Evolutionary conservation across 1,140 invertebrate genomes (phyloP).

Genomic region (Ctenoplectra terminalis): DNA sequence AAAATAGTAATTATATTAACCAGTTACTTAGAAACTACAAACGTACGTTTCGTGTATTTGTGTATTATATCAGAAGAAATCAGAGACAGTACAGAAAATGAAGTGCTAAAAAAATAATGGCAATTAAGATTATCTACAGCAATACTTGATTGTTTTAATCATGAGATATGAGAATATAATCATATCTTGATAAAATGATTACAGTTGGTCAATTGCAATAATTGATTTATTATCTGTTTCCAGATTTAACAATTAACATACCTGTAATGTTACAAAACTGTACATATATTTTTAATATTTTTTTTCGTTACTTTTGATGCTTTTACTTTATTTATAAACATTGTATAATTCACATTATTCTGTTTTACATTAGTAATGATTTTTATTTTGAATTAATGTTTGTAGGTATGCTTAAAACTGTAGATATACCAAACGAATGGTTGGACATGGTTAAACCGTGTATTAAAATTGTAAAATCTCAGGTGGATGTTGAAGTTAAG

Average conservation of each 20-base stretch:
- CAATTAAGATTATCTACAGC: neutral
- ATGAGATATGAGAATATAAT: conserved; percentile 22
- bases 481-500: conserved; percentile 90
- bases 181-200: conserved; percentile 24
- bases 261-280: neutral
- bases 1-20: too few relatives aligned
- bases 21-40: too few relatives aligned
- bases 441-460: conserved; percentile 87
- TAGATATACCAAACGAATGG: conserved; percentile 85
- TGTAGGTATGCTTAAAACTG: conserved; percentile 79
- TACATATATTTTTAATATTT: neutral
- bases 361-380: neutral
- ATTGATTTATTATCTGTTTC: neutral
- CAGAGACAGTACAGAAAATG: conserved; percentile 20
- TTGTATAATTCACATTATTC: neutral
- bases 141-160: conserved; percentile 11
- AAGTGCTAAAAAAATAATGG: neutral
- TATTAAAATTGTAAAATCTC: conserved; percentile 85
- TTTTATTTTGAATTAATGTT: conserved; percentile 32
- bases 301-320: too few relatives aligned
- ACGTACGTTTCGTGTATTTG: neutral
- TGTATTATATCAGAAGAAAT: neutral
- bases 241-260: conserved; percentile 1
- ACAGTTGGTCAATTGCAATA: neutral
- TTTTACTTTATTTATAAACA: neutral